Evolutionary conservation across 2,888 invertebrate species (phyloP).

Genomic region (Vannuccia rotundouncinata): DNA sequence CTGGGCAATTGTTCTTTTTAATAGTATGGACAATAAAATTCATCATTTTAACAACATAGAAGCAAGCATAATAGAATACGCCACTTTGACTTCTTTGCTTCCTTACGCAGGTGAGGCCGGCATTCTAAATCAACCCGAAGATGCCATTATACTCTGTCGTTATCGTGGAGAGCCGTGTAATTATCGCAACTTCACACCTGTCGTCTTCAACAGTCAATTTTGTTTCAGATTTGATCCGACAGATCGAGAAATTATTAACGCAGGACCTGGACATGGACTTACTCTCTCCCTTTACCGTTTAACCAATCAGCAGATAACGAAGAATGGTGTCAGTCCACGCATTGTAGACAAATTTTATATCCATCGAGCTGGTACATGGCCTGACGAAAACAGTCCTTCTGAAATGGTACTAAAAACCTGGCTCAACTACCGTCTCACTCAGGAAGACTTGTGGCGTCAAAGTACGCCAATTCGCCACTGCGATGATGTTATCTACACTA

Average conservation of each 20-base stretch:
- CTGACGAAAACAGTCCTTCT: neutral
- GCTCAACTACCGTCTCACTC: neutral
- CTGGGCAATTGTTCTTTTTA: neutral
- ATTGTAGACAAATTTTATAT: neutral
- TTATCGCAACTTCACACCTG: neutral
- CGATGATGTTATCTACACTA: neutral
- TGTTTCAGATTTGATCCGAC: neutral
- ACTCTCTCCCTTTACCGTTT: neutral
- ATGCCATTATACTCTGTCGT: neutral
- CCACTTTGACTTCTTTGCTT: neutral
- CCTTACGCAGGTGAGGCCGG: neutral
- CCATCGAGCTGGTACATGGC: neutral
- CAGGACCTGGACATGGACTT: neutral
- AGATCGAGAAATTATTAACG: neutral
- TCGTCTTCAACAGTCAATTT: neutral
- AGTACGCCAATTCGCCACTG: neutral
- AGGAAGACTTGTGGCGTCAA: neutral
- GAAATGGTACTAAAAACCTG: neutral
- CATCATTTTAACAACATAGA: neutral
- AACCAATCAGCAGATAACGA: neutral
- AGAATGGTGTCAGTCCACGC: neutral
- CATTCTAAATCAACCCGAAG: neutral
- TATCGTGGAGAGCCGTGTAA: neutral
- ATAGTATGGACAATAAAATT: neutral
- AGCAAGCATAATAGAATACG: neutral